Conservation (phyloP, 2,113 vertebrate species). For the Apistogramma diplotaenia region DNA sequence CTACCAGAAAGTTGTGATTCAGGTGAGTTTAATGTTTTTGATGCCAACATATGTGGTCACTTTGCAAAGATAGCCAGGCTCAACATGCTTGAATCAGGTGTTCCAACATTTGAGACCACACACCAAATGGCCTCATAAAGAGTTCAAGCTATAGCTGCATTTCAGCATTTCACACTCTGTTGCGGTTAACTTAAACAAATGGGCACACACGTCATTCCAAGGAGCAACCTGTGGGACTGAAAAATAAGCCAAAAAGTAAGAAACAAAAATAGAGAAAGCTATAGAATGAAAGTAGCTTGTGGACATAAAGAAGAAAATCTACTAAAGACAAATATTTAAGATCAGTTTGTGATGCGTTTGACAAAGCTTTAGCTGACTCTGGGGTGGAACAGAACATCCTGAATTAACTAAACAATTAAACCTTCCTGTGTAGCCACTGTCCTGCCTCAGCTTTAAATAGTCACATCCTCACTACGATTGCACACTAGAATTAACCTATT, state of each 20-base stretch:
- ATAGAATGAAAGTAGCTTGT: too few relatives aligned
- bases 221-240: background rate
- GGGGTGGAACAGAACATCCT: too few relatives aligned
- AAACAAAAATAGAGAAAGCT: too few relatives aligned
- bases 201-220: too few relatives aligned
- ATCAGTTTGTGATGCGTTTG: background rate
- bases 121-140: background rate
- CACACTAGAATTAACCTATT: too few relatives aligned
- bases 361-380: too few relatives aligned
- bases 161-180: background rate
- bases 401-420: too few relatives aligned
- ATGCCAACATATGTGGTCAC: background rate
- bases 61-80: background rate
- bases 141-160: background rate
- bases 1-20: background rate
- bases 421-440: too few relatives aligned
- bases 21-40: background rate
- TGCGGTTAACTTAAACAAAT: background rate
- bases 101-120: background rate
- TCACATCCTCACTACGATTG: too few relatives aligned
- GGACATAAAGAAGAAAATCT: background rate
- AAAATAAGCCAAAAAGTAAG: background rate
- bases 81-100: too few relatives aligned
- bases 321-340: background rate
- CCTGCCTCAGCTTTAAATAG: too few relatives aligned